A percentile compares a stretch with the other conserved stretches of the same genome.
Evolutionary conservation across 1,140 invertebrate genomes (phyloP).

Genomic region (Drusus annulatus): DNA sequence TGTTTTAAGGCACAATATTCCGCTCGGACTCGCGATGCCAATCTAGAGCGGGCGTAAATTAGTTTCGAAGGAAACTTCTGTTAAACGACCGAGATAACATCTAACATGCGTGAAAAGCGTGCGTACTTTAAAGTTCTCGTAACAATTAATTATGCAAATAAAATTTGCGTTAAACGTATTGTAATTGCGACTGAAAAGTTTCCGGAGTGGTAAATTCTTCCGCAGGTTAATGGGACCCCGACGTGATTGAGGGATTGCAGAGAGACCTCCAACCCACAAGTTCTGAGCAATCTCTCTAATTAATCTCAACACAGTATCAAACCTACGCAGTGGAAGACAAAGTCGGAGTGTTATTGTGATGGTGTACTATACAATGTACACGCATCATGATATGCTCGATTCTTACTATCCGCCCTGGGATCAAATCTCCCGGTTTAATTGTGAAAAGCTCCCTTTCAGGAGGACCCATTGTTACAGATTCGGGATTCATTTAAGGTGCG

Average conservation of each 20-base stretch:
- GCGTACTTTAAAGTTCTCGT: background rate
- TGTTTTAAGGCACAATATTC: conserved; percentile 7
- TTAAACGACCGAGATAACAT: background rate
- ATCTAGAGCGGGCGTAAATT: conserved; percentile 13
- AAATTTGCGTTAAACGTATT: too few species aligned
- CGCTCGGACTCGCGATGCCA: background rate
- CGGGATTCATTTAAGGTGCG: conserved; percentile 52
- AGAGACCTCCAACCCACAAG: background rate
- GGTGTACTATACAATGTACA: background rate
- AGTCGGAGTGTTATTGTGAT: conserved; percentile 15
- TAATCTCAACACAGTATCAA: conserved; percentile 46
- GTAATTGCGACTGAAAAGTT: too few species aligned
- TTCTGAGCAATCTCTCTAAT: conserved; percentile 47
- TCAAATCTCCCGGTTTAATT: conserved; percentile 56
- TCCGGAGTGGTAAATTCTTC: too few species aligned
- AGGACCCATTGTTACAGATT: conserved; percentile 51
- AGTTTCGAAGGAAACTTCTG: background rate
- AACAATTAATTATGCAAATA: too few species aligned
- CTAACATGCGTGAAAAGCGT: background rate
- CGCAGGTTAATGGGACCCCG: too few species aligned
- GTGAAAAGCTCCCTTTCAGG: conserved; percentile 35
- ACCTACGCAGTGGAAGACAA: conserved; percentile 12
- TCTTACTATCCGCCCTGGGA: conserved; percentile 30
- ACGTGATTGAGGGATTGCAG: background rate
- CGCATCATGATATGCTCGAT: conserved; percentile 19